Percentiles rank a stretch among this genome's conserved stretches.
Evolutionary conservation across 1,140 invertebrate genomes (phyloP).

Genomic region (Philotrypesis tridentata): DNA sequence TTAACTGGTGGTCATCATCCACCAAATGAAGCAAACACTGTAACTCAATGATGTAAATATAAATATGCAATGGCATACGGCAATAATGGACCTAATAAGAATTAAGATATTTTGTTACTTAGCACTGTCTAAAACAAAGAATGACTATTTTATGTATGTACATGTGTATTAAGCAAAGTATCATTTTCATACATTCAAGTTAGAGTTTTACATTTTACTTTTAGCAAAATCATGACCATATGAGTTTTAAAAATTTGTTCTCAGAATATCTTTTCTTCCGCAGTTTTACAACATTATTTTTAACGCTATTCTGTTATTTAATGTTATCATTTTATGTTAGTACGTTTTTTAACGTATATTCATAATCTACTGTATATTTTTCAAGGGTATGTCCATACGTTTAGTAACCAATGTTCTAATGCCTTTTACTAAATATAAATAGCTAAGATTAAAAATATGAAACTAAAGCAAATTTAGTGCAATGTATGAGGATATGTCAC

Average conservation of each 20-base stretch:
- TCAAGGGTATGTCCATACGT: background rate
- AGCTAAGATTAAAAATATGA: slow-evolving; percentile 2
- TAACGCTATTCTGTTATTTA: background rate
- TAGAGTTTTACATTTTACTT: background rate
- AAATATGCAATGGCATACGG: background rate
- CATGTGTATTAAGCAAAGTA: background rate
- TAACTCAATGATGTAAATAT: slow-evolving; percentile 6
- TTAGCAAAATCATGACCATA: background rate
- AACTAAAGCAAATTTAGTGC: background rate
- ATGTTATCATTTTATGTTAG: background rate
- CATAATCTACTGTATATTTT: background rate
- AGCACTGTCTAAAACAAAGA: no score
- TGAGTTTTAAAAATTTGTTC: background rate
- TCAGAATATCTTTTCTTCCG: background rate
- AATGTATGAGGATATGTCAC: slow-evolving; percentile 20
- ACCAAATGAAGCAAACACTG: slow-evolving; percentile 13
- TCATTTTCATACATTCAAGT: background rate
- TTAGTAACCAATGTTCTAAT: slow-evolving; percentile 12
- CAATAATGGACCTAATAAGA: background rate
- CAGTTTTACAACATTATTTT: background rate
- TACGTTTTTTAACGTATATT: background rate
- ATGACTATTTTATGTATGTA: no score
- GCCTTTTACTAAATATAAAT: slow-evolving; percentile 12
- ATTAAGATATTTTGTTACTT: background rate
- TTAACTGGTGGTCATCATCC: slow-evolving; percentile 69